phyloP scores from a whole-genome alignment of 1,140 invertebrate genomes.

The Paraescarpia echinospica region DNA sequence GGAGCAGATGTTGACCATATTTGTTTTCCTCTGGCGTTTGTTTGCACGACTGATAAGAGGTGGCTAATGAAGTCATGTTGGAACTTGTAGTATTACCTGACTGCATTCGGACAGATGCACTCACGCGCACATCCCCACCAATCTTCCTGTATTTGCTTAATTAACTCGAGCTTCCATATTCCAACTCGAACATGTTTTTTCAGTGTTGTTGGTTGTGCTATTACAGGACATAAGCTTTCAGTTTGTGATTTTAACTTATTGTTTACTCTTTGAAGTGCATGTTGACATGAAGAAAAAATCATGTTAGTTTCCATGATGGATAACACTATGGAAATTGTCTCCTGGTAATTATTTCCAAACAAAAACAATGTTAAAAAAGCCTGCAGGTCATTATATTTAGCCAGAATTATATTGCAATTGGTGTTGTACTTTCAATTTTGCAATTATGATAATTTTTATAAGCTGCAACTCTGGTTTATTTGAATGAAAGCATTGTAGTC shows the following conservation, averaged over 20 bases:
- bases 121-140: background rate
- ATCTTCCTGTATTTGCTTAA: background rate
- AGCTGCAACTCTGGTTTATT: background rate
- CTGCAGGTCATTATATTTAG: background rate
- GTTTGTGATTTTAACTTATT: background rate
- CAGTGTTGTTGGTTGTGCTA: background rate
- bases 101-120: background rate
- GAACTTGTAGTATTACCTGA: slow-evolving; percentile 1
- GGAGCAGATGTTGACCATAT: background rate
- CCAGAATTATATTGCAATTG: background rate
- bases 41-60: background rate
- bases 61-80: background rate
- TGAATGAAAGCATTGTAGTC: background rate
- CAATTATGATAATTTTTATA: background rate
- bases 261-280: background rate
- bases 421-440: background rate
- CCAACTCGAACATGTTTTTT: background rate
- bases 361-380: background rate
- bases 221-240: background rate
- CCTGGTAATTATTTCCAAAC: background rate
- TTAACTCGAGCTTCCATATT: background rate
- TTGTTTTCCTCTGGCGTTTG: background rate
- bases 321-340: background rate
- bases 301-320: background rate
- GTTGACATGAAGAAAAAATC: background rate